Evolutionary conservation across 2,113 vertebrate species (phyloP), one percentile per base, ranked within the genome.

Genomic region (Hippocampus comes): DNA sequence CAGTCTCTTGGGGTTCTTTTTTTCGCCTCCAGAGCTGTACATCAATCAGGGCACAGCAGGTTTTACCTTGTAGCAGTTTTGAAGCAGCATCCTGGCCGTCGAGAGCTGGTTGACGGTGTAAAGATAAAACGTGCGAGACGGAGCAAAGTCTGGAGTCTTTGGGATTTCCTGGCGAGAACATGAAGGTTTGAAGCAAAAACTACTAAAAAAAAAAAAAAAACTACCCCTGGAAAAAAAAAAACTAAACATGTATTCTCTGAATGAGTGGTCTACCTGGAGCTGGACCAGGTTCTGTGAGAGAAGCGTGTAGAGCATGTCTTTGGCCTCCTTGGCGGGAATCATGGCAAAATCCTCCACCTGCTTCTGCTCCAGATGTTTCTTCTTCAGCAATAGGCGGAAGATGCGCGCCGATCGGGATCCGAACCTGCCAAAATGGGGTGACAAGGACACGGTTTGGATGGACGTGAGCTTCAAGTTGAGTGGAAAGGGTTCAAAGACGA

Each of bases 331-430:
- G 21, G 96, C 96, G 0, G 97, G 97, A 84, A 99, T 94, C 97
- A 99, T 99, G 63, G 97, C 97, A 30, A 98, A 98, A 73, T 99
- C 97, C 84, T 99, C 97, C 85, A 99, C 97, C 70, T 99, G 97
- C 82, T 99, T 99, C 91, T 99, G 97, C 70, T 99, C 97, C 85
- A 99, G 70, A 63, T 98, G 95, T 71, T 91, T 94, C 89, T 98
- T 96, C 67, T 93, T 87, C 68, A 95, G 93, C 68, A 96, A 88
- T 81, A 98, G 70, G 0, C 94, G 94, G 86, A 97, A 95, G 20
- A 99, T 96, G 21, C 97, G 87, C 46, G 96, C 95, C 0, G 96
- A 97, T 68, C 97, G 90, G 27, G 97, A 97, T 0, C 97, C 97
- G 3, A 98, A 99, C 66, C 97, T 99, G 82, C 25, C 17, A 55